phyloP scores from a whole-genome alignment of 1,140 invertebrate species.

The Pseudomyrmex flavicornis region DNA sequence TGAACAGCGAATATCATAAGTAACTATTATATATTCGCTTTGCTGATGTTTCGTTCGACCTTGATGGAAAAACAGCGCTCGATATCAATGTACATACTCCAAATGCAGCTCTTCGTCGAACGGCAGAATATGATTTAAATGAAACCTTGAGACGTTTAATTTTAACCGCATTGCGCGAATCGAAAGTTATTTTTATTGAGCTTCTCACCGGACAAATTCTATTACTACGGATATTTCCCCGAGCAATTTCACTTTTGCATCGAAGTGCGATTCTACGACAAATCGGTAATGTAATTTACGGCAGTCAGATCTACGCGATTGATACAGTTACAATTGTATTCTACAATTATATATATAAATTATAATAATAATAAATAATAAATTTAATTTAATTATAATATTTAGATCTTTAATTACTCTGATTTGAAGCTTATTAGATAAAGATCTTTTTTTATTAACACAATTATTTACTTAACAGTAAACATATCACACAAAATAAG shows the following conservation, averaged over 20 bases:
- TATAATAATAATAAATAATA: constrained; percentile 16
- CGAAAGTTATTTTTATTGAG: constrained; percentile 61
- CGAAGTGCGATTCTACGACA: constrained; percentile 37
- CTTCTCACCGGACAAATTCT: constrained; percentile 46
- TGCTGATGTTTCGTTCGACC: constrained; percentile 36
- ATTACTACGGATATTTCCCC: constrained; percentile 26
- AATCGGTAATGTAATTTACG: constrained; percentile 33
- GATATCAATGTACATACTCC: constrained; percentile 28
- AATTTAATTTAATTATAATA: constrained; percentile 31
- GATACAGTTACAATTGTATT: constrained; percentile 22
- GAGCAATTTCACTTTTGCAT: constrained; percentile 51
- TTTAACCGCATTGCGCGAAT: constrained; percentile 51
- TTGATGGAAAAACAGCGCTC: constrained; percentile 51
- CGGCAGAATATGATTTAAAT: constrained; percentile 55
- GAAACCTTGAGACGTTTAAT: constrained; percentile 61
- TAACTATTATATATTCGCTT: not conserved
- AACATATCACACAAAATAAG: not conserved
- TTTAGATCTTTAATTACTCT: not conserved
- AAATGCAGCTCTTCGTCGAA: constrained; percentile 37
- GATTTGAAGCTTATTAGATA: constrained; percentile 4
- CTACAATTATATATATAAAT: no score
- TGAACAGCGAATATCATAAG: not conserved
- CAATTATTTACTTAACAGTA: no score
- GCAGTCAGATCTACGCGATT: constrained; percentile 9
- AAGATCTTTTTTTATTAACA: not conserved